These are phyloP conservation scores for Oxyteleia sp. DNA, from an alignment of 2,888 invertebrate genomes.

Conservation along the genomic window DNA sequence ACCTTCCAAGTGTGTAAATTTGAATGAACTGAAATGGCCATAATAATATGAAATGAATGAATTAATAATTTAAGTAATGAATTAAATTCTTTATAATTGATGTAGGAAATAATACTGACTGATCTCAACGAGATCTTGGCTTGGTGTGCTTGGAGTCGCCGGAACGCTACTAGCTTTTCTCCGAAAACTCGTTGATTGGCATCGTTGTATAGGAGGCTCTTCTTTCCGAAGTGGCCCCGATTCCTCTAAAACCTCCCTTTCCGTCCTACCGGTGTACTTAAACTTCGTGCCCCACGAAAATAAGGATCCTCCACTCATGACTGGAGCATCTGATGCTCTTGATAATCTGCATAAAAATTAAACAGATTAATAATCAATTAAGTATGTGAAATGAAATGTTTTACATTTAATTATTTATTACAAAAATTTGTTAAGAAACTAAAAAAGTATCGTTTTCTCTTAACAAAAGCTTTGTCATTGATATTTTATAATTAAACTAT, in stretches of 20 bases:
- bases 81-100: too few relatives aligned
- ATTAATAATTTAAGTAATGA: too few relatives aligned
- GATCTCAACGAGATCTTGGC: constrained; percentile 90
- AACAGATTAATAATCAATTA: constrained; percentile 8
- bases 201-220: constrained; percentile 90
- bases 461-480: too few relatives aligned
- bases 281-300: constrained; percentile 98
- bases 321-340: constrained; percentile 95
- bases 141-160: constrained; percentile 95
- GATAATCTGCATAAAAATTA: constrained; percentile 90
- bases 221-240: constrained; percentile 89
- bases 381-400: too few relatives aligned
- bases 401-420: background rate
- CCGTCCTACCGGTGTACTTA: constrained; percentile 96
- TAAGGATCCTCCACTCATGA: constrained; percentile 96
- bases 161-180: constrained; percentile 96
- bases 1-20: too few relatives aligned
- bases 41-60: too few relatives aligned
- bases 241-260: constrained; percentile 96
- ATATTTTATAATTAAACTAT: too few relatives aligned
- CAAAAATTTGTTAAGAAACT: too few relatives aligned
- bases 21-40: too few relatives aligned
- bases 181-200: constrained; percentile 89
- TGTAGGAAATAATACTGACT: constrained; percentile 88
- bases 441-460: too few relatives aligned